Base-by-base conservation (phyloP, 2,113 vertebrate species). In the Sclerurus mexicanus region DNA sequence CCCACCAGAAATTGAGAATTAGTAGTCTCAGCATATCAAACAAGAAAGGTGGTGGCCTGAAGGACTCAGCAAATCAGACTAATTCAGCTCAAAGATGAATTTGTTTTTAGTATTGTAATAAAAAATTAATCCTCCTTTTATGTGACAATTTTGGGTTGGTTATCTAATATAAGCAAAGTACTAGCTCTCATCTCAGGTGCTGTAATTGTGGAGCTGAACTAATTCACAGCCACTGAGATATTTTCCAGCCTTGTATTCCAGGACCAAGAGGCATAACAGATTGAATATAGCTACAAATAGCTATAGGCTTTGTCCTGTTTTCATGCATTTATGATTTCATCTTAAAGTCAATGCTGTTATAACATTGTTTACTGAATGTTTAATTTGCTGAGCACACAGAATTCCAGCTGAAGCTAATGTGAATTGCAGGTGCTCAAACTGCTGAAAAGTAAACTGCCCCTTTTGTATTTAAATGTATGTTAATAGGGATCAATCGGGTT, bases 391-490 rank as follows among this genome's bases (percentile, higher is more conserved):
- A 97, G 71, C 49, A 55, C 49, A 81, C 77, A 92, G 62, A 94
- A 94, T 76, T 95, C 86, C 84, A 90, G 50, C 30, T 82, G 80
- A 92, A 93, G 58, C 7, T 68, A 76, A 91, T 62, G 31, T 50
- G 76, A 97, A 90, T 83, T 94, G 63, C 82, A 96, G 90, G 95
- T 96, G 85, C 39, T 89, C 30, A n/a, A 85, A 87, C 52, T 75
- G 49, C 86, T 87, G 56, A 75, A 92, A 95, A 94, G 68, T 77
- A 86, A 90, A 78, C 72, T 81, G 42, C 6, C 10, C 72, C 53
- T 94, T 96, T 93, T 95, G 76, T 89, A 94, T 95, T 94, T 91
- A 95, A 94, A 96, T 90, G 23, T 67, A 86, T 92, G 66, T 40
- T 89, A 86, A 92, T 89, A 67, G 12, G 7, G 23, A 92, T 72